Conservation (phyloP, 1,140 invertebrate genomes). For the Chrysomallon squamiferum region DNA sequence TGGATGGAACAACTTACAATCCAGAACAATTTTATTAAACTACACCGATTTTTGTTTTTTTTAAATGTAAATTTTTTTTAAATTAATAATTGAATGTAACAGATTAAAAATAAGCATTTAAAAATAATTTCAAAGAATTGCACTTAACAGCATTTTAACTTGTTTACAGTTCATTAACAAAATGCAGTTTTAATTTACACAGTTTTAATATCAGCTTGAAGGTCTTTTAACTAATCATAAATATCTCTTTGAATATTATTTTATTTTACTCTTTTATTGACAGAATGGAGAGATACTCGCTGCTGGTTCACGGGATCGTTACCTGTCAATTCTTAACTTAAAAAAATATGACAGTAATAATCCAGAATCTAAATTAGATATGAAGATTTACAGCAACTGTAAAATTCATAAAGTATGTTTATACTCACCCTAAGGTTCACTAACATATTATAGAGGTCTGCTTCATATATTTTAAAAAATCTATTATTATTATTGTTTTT, state of each 20-base stretch:
- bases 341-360: conserved; percentile 32
- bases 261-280: conserved; percentile 10
- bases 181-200: no score
- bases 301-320: conserved; percentile 47
- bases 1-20: background rate
- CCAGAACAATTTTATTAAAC: background rate
- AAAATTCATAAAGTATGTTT: conserved; percentile 43
- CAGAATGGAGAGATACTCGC: conserved; percentile 43
- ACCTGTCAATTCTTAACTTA: conserved; percentile 45
- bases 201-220: no score
- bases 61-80: background rate
- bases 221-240: no score
- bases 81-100: background rate
- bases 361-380: conserved; percentile 27
- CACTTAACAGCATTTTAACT: no score
- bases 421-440: background rate
- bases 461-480: background rate
- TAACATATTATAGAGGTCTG: background rate
- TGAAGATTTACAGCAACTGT: conserved; percentile 28
- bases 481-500: background rate
- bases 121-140: no score
- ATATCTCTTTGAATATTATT: no score
- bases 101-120: background rate
- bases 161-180: no score
- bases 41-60: background rate